Evolutionary conservation across 2,888 invertebrate genomes (phyloP).

Genomic region (Amiota minor): DNA sequence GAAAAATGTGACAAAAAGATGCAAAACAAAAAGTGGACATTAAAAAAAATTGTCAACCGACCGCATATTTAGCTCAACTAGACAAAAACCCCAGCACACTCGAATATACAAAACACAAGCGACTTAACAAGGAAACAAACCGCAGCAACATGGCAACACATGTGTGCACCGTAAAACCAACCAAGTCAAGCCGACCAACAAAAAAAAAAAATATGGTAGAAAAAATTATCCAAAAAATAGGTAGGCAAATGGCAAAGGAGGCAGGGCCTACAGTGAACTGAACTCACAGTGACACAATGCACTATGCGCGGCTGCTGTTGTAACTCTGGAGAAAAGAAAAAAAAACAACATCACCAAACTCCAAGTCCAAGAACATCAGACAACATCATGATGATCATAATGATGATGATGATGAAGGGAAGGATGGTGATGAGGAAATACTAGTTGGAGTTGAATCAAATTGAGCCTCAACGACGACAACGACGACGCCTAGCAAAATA

Average conservation of each 20-base stretch:
- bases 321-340: slow-evolving; percentile 10
- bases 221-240: slow-evolving; percentile 13
- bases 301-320: slow-evolving; percentile 22
- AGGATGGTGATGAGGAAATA: too few relatives aligned
- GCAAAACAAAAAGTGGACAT: background rate
- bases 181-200: background rate
- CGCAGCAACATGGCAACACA: slow-evolving; percentile 47
- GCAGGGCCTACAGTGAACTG: slow-evolving; percentile 1
- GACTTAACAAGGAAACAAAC: slow-evolving; percentile 16
- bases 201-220: background rate
- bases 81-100: slow-evolving; percentile 21
- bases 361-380: slow-evolving; percentile 31
- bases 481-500: slow-evolving; percentile 34
- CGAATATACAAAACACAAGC: slow-evolving; percentile 26
- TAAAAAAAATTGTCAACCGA: slow-evolving; percentile 34
- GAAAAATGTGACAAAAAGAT: slow-evolving; percentile 43
- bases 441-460: too few relatives aligned
- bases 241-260: slow-evolving; percentile 33
- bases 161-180: slow-evolving; percentile 26
- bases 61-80: slow-evolving; percentile 63
- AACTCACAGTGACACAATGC: slow-evolving; percentile 8
- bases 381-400: background rate
- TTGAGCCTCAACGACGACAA: too few relatives aligned
- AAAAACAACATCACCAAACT: slow-evolving; percentile 12
- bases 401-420: too few relatives aligned